Base-by-base conservation (phyloP, 2,797 vertebrate genomes). In the Microctenopoma steveboyesi region DNA sequence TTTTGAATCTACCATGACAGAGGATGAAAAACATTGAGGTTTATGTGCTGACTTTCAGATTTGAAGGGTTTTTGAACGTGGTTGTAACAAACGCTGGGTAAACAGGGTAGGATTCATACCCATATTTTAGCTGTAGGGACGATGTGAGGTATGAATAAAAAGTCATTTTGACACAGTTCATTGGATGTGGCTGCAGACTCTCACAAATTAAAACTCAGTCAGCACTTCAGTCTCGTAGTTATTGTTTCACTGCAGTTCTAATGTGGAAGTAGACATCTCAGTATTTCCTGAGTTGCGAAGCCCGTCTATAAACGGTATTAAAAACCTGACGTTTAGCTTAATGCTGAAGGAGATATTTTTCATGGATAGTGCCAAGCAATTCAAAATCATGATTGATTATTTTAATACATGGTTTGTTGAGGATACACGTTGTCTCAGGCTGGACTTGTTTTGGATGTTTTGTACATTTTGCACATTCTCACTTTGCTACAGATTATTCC, bases 201-300 rank as follows among this genome's bases (percentile, higher is more conserved):
- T 5, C 16, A 63, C 47, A 69, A 62, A 43, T 25, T 47, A 43
- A 69, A 58, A 15, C 25, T 22, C 4, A 1, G 30, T 66, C 70
- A 70, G 74, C 62, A 69, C 37, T 76, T 65, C 43, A 12, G 35
- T 52, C 16, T 30, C 14, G n/a, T 2, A 7, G 35, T 27, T 51
- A 25, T 49, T 14, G 42, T 52, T 22, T 49, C 1, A 1, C 18
- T 59, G 39, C 3, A 46, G 28, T 61, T 59, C 42, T 22, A 52
- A 49, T 45, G 22, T 54, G 25, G 25, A 12, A 8, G 25, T 16
- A 16, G 13, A 28, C 10, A 16, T 10, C 27, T n/a, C 16, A 53
- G 37, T 35, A 33, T 45, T 58, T 49, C 33, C 16, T 37, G 22
- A 37, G 13, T 28, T 18, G 46, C 51, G 5, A 55, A 40, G 54